phyloP scores from a whole-genome alignment of 2,888 invertebrate genomes.

The Callimorpha dominula region DNA sequence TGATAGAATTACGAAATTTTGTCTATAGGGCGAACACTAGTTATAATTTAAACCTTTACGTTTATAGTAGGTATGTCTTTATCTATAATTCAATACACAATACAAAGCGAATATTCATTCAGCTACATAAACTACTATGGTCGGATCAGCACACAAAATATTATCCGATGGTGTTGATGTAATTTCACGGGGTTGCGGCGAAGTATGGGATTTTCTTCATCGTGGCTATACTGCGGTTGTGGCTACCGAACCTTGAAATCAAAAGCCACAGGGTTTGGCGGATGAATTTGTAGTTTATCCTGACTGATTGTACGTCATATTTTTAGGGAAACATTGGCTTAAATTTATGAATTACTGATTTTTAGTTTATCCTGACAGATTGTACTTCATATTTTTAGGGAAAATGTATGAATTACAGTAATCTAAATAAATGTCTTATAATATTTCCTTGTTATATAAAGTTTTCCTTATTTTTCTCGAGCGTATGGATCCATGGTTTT shows the following conservation, averaged over 20 bases:
- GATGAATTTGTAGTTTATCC: slow-evolving; percentile 43
- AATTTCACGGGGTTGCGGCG: slow-evolving; percentile 47
- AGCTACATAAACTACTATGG: slow-evolving; percentile 13
- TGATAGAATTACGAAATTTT: not conserved
- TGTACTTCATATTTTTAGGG: slow-evolving; percentile 23
- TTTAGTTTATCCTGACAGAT: slow-evolving; percentile 32
- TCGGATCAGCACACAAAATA: slow-evolving; percentile 17
- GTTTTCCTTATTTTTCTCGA: not conserved
- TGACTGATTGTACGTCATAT: slow-evolving; percentile 20
- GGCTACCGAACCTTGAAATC: slow-evolving; percentile 46
- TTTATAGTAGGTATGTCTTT: too few relatives aligned
- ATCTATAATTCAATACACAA: slow-evolving; percentile 4
- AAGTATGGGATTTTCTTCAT: slow-evolving; percentile 33
- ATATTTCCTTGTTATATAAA: not conserved
- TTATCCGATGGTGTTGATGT: slow-evolving; percentile 33
- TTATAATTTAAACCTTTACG: not conserved
- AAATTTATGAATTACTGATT: slow-evolving; percentile 22
- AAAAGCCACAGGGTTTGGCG: slow-evolving; percentile 37
- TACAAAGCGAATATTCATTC: slow-evolving; percentile 1
- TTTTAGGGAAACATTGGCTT: slow-evolving; percentile 27
- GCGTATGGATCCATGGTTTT: not conserved
- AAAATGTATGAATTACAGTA: not conserved
- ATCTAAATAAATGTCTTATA: slow-evolving; percentile 3
- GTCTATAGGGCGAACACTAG: not conserved
- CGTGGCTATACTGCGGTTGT: slow-evolving; percentile 23